A percentile compares a stretch with the other conserved stretches of the same genome.
Evolutionary conservation across 1,140 invertebrate genomes (phyloP).

Genomic region (Zophobas atratus): DNA sequence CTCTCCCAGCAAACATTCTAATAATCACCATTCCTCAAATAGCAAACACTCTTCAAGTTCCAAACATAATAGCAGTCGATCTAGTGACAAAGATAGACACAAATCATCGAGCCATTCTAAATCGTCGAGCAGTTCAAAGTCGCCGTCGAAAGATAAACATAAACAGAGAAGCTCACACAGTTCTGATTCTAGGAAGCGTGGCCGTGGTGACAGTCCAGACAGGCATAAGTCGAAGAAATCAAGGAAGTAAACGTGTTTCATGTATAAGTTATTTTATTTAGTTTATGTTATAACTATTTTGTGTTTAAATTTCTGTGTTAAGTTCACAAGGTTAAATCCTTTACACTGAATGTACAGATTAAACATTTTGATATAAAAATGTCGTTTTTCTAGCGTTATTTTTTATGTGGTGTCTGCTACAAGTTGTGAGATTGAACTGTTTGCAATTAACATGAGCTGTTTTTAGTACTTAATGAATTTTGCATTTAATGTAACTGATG

Average conservation of each 20-base stretch:
- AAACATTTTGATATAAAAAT: slow-evolving; percentile 44
- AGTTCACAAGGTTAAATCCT: slow-evolving; percentile 28
- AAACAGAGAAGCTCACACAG: slow-evolving; percentile 40
- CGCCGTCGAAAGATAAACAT: slow-evolving; percentile 62
- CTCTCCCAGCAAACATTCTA: slow-evolving; percentile 65
- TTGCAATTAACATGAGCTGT: too few relatives aligned
- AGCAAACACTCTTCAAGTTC: slow-evolving; percentile 68
- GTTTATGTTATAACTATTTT: slow-evolving; percentile 14
- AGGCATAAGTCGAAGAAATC: slow-evolving; percentile 78
- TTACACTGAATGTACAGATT: slow-evolving; percentile 48
- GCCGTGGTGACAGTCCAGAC: slow-evolving; percentile 81
- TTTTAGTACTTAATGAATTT: too few relatives aligned
- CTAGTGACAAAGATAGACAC: slow-evolving; percentile 60
- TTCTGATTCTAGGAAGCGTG: slow-evolving; percentile 74
- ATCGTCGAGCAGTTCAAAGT: slow-evolving; percentile 57
- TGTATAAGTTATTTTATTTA: slow-evolving; percentile 34
- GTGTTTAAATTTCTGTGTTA: slow-evolving; percentile 31
- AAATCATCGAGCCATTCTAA: slow-evolving; percentile 62
- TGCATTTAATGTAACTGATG: not conserved
- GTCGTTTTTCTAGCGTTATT: not conserved
- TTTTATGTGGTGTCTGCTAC: too few relatives aligned
- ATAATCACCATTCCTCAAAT: slow-evolving; percentile 61
- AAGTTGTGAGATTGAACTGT: too few relatives aligned
- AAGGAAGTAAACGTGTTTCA: slow-evolving; percentile 69
- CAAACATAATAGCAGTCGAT: slow-evolving; percentile 67